phyloP scores from a whole-genome alignment of 2,113 vertebrate genomes.

The Globicephala melas region DNA sequence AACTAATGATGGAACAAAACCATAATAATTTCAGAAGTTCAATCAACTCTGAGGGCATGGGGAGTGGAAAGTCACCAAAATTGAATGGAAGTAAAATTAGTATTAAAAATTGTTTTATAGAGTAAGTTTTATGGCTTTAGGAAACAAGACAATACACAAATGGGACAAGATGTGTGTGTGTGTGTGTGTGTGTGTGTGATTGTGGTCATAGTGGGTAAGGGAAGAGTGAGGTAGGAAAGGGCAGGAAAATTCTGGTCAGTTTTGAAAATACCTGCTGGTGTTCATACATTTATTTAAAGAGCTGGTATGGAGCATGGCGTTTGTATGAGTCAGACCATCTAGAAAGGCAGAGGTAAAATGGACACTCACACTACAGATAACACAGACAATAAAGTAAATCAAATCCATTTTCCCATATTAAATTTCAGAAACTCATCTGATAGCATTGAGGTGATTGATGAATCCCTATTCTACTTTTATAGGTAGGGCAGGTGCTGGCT shows the following conservation, averaged over 20 bases:
- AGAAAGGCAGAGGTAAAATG: not conserved
- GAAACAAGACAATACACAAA: not conserved
- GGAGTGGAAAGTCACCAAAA: not conserved
- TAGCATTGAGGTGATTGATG: slow-evolving; percentile 13
- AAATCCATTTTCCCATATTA: not conserved
- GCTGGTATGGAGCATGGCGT: not conserved
- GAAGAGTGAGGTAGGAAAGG: not conserved
- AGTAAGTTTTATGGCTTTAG: not conserved
- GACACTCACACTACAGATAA: not conserved
- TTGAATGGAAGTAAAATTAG: not conserved
- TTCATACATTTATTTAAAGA: not conserved
- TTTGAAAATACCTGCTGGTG: not conserved
- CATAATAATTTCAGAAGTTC: not conserved
- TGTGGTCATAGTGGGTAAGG: not conserved
- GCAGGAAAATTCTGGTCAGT: not conserved
- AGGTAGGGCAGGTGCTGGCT: not conserved
- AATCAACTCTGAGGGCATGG: not conserved
- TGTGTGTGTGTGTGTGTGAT: no score
- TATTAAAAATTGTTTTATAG: not conserved
- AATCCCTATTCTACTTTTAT: not conserved
- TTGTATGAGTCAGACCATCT: not conserved
- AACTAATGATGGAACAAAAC: not conserved
- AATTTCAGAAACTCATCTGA: slow-evolving; percentile 23
- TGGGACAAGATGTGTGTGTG: not conserved
- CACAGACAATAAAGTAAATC: not conserved